phyloP scores from a whole-genome alignment of 1,140 invertebrate genomes.

The Tetraneura akinire region DNA sequence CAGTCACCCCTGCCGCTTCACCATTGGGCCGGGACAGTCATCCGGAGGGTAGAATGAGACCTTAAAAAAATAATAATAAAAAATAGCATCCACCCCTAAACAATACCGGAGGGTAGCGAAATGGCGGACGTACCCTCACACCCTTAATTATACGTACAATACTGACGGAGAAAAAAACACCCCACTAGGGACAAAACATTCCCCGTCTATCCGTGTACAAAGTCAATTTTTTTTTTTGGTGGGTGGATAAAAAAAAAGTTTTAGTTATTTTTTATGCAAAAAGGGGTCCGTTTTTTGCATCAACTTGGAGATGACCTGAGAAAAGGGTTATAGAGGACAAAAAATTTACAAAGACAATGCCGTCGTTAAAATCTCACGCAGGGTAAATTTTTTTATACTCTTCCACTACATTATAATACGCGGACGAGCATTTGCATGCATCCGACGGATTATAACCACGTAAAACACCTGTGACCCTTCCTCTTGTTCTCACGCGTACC shows the following conservation, averaged over 20 bases:
- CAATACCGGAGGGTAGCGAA: slow-evolving; percentile 46
- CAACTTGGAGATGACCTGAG: slow-evolving; percentile 43
- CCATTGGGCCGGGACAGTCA: slow-evolving; percentile 45
- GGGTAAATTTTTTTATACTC: slow-evolving; percentile 44
- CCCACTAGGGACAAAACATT: neutral
- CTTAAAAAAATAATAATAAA: slow-evolving; percentile 43
- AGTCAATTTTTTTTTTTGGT: slow-evolving; percentile 53
- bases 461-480: slow-evolving; percentile 46
- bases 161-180: slow-evolving; percentile 28
- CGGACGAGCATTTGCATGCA: slow-evolving; percentile 50
- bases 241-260: slow-evolving; percentile 47
- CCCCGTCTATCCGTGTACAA: neutral
- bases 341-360: slow-evolving; percentile 45
- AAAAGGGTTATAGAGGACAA: slow-evolving; percentile 44
- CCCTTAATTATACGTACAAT: slow-evolving; percentile 42
- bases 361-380: slow-evolving; percentile 42
- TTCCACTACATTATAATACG: slow-evolving; percentile 37
- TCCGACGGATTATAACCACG: slow-evolving; percentile 45
- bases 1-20: slow-evolving; percentile 46
- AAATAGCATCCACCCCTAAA: slow-evolving; percentile 52
- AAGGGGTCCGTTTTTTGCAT: slow-evolving; percentile 42
- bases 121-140: slow-evolving; percentile 48
- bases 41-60: slow-evolving; percentile 42
- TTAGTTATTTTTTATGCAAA: slow-evolving; percentile 47
- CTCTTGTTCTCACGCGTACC: slow-evolving; percentile 44